These are phyloP conservation scores for Pedetes capensis DNA, from an alignment of 2,113 vertebrate genomes.

Conservation along the genomic window DNA sequence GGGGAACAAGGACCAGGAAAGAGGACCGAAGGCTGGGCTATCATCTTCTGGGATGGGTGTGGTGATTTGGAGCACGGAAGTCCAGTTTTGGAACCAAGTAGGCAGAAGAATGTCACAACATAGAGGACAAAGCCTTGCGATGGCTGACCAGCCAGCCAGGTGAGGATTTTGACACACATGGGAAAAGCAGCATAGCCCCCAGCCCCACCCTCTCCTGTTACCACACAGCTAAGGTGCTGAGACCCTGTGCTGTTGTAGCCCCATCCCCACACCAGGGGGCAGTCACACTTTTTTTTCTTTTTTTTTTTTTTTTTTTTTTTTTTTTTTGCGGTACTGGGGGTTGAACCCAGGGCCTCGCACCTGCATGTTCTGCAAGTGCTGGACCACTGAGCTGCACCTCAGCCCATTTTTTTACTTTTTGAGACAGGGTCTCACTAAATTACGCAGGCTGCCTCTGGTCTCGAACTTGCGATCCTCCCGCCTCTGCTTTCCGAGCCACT, in stretches of 20 bases:
- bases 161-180: not conserved
- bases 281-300: no score
- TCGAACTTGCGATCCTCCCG: no score
- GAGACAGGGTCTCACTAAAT: no score
- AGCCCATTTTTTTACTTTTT: no score
- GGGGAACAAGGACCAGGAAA: not conserved
- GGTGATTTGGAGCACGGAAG: not conserved
- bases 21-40: not conserved
- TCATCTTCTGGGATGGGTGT: not conserved
- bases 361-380: no score
- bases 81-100: not conserved
- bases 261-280: no score
- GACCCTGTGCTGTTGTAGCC: fast-evolving
- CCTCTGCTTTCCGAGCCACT: no score
- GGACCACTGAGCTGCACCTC: no score
- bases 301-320: no score
- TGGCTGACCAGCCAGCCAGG: not conserved
- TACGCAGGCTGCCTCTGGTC: no score
- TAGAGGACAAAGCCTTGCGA: not conserved
- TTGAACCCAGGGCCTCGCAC: no score
- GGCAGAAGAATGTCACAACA: not conserved
- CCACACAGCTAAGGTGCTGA: not conserved
- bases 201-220: not conserved
- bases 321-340: no score
- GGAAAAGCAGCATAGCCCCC: not conserved